Base-by-base conservation (phyloP, 53 echinoderm and acorn worm species). In the Astropecten irregularis region DNA sequence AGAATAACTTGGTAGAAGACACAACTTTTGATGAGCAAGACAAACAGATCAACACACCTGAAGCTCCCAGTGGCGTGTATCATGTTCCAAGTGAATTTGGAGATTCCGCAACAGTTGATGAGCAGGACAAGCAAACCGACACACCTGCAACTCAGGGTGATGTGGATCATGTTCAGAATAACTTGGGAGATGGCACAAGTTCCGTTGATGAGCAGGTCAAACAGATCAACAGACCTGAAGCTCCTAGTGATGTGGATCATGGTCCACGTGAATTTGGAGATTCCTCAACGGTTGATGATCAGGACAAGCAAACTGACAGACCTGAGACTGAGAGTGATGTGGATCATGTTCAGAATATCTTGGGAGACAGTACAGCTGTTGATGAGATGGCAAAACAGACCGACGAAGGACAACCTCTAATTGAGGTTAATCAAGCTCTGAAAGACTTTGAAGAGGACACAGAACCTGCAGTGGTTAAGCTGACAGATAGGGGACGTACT, bases 171-270 rank as follows among this genome's bases (percentile, higher is more conserved):
- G 38, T 76, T 16, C 40, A 57, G 76, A 76, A 76, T 25, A 58
- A 76, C 40, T 27, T 76, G 26, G 57, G 76, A 57, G 58, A 76
- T 56, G 76, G 58, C 10, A 76, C 76, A n/a, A n/a, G n/a, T n/a
- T n/a, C n/a, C n/a, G 38, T 65, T 15, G 65, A 65, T 65, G 65
- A 38, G 16, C 36, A 65, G 38, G 65, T 37, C 31, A 58, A 29
- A 16, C 3, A 11, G 20, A 14, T n/a, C 38, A 21, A 65, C 2
- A 37, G 21, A n/a, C n/a, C n/a, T 10, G 65, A 65, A 9, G 47
- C 47, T 14, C 14, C 47, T 8, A 14, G 47, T 46, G 47, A 14
- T 14, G 47, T 46, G 8, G 47, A 46, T 46, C 8, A 14, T 9
- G 14, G 8, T 46, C 8, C 14, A 14, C 8, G 14, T 14, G 14